phyloP scores from a whole-genome alignment of 1,140 invertebrate genomes.

The Probaryconus sp. region DNA sequence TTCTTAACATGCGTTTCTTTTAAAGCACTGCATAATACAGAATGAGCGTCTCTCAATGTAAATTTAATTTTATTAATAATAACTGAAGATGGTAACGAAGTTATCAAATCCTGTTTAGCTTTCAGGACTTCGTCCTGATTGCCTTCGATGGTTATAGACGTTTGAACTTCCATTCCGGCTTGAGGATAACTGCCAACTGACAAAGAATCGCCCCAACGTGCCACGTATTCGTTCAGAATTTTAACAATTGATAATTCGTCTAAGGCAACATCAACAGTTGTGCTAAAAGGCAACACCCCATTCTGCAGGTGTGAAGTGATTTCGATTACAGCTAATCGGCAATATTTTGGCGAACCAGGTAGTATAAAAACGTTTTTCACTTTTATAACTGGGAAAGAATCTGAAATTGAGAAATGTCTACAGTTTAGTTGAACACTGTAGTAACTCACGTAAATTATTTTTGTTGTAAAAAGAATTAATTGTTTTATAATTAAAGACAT shows the following conservation, averaged over 20 bases:
- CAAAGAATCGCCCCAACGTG: constrained; percentile 78
- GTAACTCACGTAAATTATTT: too few species aligned
- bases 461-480: background rate
- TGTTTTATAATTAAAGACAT: background rate
- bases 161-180: constrained; percentile 70
- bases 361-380: constrained; percentile 84
- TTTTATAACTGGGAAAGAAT: constrained; percentile 80
- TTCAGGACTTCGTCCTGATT: constrained; percentile 59
- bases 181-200: constrained; percentile 85
- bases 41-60: constrained; percentile 36
- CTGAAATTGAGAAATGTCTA: constrained; percentile 41
- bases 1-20: constrained; percentile 59
- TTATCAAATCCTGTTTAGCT: constrained; percentile 69
- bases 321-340: constrained; percentile 78
- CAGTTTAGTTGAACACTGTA: too few species aligned
- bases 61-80: constrained; percentile 53
- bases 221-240: constrained; percentile 78
- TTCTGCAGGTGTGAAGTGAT: constrained; percentile 63
- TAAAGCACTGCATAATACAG: constrained; percentile 26
- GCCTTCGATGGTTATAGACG: constrained; percentile 78
- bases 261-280: constrained; percentile 73
- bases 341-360: constrained; percentile 84
- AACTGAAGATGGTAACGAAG: constrained; percentile 45
- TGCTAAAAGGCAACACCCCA: constrained; percentile 35
- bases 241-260: constrained; percentile 81